Percentiles rank a stretch among this genome's conserved stretches.
Evolutionary conservation across 1,140 invertebrate genomes (phyloP).

Genomic region (Conopomorpha cramerella): DNA sequence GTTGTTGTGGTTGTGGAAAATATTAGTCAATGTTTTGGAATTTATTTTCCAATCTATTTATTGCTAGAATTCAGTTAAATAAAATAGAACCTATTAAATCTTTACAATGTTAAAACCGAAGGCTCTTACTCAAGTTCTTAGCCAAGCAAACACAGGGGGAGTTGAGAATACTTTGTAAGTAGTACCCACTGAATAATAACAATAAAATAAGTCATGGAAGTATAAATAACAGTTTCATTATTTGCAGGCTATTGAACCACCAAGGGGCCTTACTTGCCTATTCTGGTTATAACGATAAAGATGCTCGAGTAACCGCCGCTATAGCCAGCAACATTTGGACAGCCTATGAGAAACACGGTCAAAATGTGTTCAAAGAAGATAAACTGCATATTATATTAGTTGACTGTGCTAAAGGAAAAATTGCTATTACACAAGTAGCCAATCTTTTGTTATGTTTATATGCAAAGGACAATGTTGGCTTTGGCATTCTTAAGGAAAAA

Average conservation of each 20-base stretch:
- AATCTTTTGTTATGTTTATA: slow-evolving; percentile 92
- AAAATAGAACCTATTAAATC: no score
- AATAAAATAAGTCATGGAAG: no score
- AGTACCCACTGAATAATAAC: no score
- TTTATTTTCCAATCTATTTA: no score
- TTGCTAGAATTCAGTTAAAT: no score
- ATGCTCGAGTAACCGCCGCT: slow-evolving; percentile 90
- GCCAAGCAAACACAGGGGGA: slow-evolving; percentile 92
- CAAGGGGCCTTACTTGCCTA: slow-evolving; percentile 92
- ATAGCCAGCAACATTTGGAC: slow-evolving; percentile 97
- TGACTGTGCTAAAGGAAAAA: slow-evolving; percentile 81
- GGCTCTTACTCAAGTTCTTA: slow-evolving; percentile 88
- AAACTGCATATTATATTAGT: slow-evolving; percentile 84
- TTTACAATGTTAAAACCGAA: slow-evolving; percentile 92
- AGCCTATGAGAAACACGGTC: slow-evolving; percentile 91
- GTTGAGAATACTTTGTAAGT: slow-evolving; percentile 72
- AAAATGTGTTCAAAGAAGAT: slow-evolving; percentile 88
- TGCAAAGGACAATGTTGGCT: slow-evolving; percentile 85
- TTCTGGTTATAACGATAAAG: slow-evolving; percentile 92
- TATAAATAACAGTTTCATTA: no score
- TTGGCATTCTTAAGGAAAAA: slow-evolving; percentile 90
- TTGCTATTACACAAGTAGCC: slow-evolving; percentile 76
- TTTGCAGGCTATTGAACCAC: slow-evolving; percentile 84
- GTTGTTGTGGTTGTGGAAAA: no score
- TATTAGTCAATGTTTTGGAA: no score